These are phyloP conservation scores for Schlechtendalia chinensis DNA, from an alignment of 1,140 invertebrate species.

Conservation along the genomic window DNA sequence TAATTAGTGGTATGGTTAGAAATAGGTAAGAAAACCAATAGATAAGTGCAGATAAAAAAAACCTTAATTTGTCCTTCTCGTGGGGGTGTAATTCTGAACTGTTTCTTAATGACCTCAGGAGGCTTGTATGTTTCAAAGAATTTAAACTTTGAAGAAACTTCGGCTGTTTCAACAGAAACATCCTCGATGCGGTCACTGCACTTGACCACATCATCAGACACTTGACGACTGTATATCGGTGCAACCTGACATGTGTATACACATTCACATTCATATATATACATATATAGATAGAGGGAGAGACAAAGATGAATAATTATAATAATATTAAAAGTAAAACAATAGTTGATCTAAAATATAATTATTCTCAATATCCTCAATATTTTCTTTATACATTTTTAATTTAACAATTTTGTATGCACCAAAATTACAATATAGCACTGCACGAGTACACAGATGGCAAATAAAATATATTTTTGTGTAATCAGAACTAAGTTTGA, in stretches of 20 bases:
- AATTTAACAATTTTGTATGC: too few species aligned
- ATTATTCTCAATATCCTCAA: not conserved
- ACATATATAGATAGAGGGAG: too few species aligned
- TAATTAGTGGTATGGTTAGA: conserved; percentile 17
- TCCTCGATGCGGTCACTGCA: conserved; percentile 72
- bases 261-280: conserved; percentile 11
- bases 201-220: conserved; percentile 66
- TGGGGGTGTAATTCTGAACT: conserved; percentile 83
- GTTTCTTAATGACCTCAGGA: conserved; percentile 67
- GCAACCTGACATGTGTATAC: conserved; percentile 22
- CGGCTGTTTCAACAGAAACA: conserved; percentile 73
- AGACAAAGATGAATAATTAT: not conserved
- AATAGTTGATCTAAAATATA: not conserved
- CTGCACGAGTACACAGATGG: too few species aligned
- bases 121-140: conserved; percentile 87
- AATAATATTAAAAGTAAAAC: not conserved
- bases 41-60: conserved; percentile 53
- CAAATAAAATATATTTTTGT: too few species aligned
- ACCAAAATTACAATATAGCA: too few species aligned
- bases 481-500: too few species aligned
- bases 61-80: conserved; percentile 70
- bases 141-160: conserved; percentile 81
- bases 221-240: conserved; percentile 50
- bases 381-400: not conserved
- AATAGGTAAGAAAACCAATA: conserved; percentile 30